phyloP scores from a whole-genome alignment of 2,113 vertebrate genomes.

The Maccullochella peelii region DNA sequence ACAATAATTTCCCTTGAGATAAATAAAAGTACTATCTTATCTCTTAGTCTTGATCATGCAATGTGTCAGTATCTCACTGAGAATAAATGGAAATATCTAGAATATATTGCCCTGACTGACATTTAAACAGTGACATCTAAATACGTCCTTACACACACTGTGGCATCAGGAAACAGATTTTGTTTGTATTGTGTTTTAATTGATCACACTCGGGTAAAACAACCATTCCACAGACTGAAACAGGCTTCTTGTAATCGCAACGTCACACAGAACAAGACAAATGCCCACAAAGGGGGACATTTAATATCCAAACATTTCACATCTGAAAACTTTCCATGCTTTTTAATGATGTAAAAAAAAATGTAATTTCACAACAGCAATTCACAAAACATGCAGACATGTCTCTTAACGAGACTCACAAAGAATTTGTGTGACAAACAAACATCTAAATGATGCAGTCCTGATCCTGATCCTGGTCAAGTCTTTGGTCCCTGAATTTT shows the following conservation, averaged over 20 bases:
- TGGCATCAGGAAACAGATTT: background rate
- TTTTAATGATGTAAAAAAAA: constrained; percentile 38
- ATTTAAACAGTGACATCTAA: background rate
- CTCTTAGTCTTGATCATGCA: too few species aligned
- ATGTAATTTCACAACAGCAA: constrained; percentile 34
- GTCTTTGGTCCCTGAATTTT: background rate
- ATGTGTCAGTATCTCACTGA: too few species aligned
- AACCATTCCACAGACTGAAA: constrained; percentile 45
- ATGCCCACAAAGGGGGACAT: constrained; percentile 17
- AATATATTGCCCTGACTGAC: background rate
- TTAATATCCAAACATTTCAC: constrained; percentile 21
- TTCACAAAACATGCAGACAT: constrained; percentile 49
- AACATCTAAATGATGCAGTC: background rate
- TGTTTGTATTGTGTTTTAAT: constrained; percentile 41
- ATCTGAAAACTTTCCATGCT: constrained; percentile 41
- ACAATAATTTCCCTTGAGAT: too few species aligned
- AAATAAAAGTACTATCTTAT: too few species aligned
- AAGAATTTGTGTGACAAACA: constrained; percentile 34
- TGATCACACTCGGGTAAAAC: constrained; percentile 29
- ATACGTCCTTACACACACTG: background rate
- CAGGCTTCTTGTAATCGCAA: constrained; percentile 15
- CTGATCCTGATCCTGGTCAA: background rate
- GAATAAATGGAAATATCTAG: background rate
- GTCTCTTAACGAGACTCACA: constrained; percentile 28
- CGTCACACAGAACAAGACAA: constrained; percentile 43